Percentiles rank a stretch among this genome's conserved stretches.
These are phyloP conservation scores for Anthopleura xanthogrammica DNA, from an alignment of 92 coral and sea anemone species.

Conservation along the genomic window DNA sequence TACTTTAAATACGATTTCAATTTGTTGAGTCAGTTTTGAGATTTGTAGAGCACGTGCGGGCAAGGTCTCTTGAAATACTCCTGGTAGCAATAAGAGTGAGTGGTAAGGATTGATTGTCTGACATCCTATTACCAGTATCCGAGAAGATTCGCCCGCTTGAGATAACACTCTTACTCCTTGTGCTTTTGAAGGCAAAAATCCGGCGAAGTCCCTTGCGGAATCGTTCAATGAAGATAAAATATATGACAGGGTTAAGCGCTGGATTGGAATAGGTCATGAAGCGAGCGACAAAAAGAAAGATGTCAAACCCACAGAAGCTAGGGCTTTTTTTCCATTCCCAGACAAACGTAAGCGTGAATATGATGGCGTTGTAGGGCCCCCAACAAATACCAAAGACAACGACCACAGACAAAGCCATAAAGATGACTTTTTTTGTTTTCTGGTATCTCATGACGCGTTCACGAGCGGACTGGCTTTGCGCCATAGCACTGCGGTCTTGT, in stretches of 20 bases:
- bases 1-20: background rate
- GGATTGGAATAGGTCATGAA: constrained; percentile 32
- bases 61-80: background rate
- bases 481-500: constrained; percentile 29
- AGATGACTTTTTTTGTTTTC: constrained; percentile 29
- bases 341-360: background rate
- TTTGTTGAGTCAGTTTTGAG: background rate
- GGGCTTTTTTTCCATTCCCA: constrained; percentile 6
- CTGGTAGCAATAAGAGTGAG: background rate
- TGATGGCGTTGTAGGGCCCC: constrained; percentile 23
- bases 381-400: constrained; percentile 39
- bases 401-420: constrained; percentile 33
- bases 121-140: background rate
- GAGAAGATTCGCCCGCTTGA: constrained; percentile 4
- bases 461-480: constrained; percentile 24
- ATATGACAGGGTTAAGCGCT: constrained; percentile 36
- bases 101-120: background rate
- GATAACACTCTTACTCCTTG: background rate
- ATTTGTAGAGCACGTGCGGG: background rate
- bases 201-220: constrained; percentile 23
- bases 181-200: background rate
- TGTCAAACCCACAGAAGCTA: constrained; percentile 7
- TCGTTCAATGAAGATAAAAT: constrained; percentile 39
- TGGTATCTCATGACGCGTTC: constrained; percentile 31
- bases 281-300: constrained; percentile 12